Percentiles rank a stretch among this genome's conserved stretches.
Evolutionary conservation across 2,888 invertebrate species (phyloP).

Genomic region (Norana najaformis): DNA sequence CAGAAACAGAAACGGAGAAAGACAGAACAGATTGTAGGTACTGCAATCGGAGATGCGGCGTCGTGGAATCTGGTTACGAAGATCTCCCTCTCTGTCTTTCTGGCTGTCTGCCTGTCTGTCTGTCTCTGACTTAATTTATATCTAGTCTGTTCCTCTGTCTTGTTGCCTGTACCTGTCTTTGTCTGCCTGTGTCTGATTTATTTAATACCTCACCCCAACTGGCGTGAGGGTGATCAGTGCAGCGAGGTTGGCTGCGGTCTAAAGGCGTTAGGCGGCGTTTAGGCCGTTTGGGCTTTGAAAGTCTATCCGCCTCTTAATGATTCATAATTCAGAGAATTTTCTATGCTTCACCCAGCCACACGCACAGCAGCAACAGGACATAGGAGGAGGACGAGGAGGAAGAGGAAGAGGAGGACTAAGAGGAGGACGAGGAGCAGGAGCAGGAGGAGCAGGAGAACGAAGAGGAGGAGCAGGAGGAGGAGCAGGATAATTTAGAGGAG

Average conservation of each 20-base stretch:
- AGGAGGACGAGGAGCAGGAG: background rate
- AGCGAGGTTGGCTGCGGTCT: too few species aligned
- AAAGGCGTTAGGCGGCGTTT: background rate
- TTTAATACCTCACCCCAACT: too few species aligned
- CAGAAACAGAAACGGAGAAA: background rate
- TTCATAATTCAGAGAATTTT: background rate
- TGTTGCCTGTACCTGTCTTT: background rate
- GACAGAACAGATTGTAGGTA: background rate
- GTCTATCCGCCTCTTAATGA: too few species aligned
- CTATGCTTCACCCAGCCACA: too few species aligned
- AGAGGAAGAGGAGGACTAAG: background rate
- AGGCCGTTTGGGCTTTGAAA: background rate
- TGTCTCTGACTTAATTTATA: background rate
- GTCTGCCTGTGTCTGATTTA: too few species aligned
- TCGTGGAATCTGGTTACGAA: too few species aligned
- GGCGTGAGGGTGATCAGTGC: too few species aligned
- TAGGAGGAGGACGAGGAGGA: too few species aligned
- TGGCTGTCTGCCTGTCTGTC: background rate
- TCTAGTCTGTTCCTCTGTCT: background rate
- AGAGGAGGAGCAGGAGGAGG: slow-evolving; percentile 65
- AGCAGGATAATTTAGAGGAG: background rate
- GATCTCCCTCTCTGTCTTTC: background rate
- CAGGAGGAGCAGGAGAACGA: slow-evolving; percentile 64
- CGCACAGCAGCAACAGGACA: too few species aligned
- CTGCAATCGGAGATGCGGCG: slow-evolving; percentile 3